Conservation (phyloP, 1,140 invertebrate genomes). For the Battus philenor region DNA sequence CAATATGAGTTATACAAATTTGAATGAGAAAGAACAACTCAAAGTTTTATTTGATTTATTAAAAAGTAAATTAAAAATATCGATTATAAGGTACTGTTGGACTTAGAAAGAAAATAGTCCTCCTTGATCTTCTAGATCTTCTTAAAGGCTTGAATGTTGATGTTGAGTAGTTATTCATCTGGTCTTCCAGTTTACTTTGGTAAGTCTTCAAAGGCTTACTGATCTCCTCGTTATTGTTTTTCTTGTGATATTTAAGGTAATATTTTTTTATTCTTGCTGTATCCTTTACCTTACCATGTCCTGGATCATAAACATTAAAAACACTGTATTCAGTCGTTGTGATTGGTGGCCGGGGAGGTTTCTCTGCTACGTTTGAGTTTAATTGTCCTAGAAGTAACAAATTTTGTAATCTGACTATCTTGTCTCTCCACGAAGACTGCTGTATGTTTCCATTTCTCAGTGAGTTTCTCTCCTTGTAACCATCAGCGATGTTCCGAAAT, state of each 20-base stretch:
- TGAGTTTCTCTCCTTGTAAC: no score
- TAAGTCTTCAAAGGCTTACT: no score
- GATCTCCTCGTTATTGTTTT: no score
- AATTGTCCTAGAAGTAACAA: no score
- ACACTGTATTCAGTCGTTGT: conserved; percentile 2
- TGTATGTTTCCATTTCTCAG: no score
- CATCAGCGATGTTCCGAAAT: conserved; percentile 24
- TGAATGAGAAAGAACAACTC: no score
- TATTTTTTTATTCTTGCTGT: conserved; percentile 1
- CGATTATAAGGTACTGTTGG: conserved; percentile 50
- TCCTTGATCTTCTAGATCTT: conserved; percentile 27
- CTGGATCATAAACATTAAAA: conserved; percentile 12
- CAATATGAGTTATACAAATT: no score
- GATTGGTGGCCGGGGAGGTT: background rate
- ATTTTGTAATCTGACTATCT: no score
- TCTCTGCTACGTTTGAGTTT: conserved; percentile 2
- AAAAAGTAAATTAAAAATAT: conserved; percentile 40
- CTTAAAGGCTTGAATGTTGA: conserved; percentile 19
- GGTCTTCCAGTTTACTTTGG: background rate
- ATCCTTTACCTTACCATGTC: background rate
- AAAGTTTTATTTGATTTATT: conserved; percentile 16
- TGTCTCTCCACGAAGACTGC: conserved; percentile 37
- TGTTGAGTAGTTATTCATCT: conserved; percentile 6
- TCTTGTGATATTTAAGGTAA: conserved; percentile 2
- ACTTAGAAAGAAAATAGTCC: conserved; percentile 59